phyloP scores from a whole-genome alignment of 2,888 invertebrate species.

The Drosophila fungiperda region DNA sequence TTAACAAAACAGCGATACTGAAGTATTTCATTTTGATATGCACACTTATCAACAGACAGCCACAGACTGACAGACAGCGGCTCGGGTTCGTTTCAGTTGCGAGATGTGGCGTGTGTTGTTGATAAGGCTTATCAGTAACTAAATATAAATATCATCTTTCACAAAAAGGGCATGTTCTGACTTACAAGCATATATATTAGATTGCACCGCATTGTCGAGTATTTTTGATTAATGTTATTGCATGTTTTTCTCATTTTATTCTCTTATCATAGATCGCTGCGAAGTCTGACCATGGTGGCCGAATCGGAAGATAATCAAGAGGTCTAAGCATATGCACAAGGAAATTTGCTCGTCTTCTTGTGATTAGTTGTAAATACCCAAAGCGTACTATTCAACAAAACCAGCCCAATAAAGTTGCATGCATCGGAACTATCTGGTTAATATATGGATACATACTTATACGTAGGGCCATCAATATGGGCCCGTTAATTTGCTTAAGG shows the following conservation, averaged over 20 bases:
- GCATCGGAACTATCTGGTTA: slow-evolving; percentile 29
- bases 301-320: slow-evolving; percentile 76
- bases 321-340: slow-evolving; percentile 61
- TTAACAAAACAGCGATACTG: slow-evolving; percentile 42
- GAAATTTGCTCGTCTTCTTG: slow-evolving; percentile 65
- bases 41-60: slow-evolving; percentile 20
- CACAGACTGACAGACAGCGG: slow-evolving; percentile 41
- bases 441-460: slow-evolving; percentile 27
- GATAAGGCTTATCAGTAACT: slow-evolving; percentile 49
- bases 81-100: slow-evolving; percentile 13
- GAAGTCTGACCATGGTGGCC: slow-evolving; percentile 84
- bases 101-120: slow-evolving; percentile 10
- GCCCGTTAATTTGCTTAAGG: slow-evolving; percentile 20
- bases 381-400: slow-evolving; percentile 55
- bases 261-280: slow-evolving; percentile 80
- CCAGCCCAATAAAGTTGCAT: slow-evolving; percentile 37
- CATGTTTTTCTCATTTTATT: background rate
- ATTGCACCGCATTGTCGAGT: slow-evolving; percentile 16
- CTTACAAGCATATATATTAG: slow-evolving; percentile 7
- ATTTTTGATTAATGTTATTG: slow-evolving; percentile 23
- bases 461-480: slow-evolving; percentile 16
- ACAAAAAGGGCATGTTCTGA: slow-evolving; percentile 35
- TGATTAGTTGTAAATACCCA: slow-evolving; percentile 72
- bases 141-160: slow-evolving; percentile 31
- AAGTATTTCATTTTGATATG: slow-evolving; percentile 55